A percentile compares a stretch with the other conserved stretches of the same genome.
Evolutionary conservation across 2,888 invertebrate genomes (phyloP).

Genomic region (Xanthostigma xanthostigma): DNA sequence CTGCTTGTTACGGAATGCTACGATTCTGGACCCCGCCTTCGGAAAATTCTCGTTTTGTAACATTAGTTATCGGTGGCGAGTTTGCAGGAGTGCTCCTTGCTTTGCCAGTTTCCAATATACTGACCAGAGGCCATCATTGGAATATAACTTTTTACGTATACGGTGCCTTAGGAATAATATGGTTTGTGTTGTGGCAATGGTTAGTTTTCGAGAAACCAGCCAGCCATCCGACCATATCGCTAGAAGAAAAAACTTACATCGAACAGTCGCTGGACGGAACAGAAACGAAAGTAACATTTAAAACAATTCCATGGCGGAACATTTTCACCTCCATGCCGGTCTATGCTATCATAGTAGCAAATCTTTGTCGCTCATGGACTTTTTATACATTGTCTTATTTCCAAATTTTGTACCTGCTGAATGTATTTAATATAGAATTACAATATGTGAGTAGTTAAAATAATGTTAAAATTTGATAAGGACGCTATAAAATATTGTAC

Average conservation of each 20-base stretch:
- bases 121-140: slow-evolving; percentile 81
- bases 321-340: slow-evolving; percentile 94
- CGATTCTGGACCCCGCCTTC: slow-evolving; percentile 97
- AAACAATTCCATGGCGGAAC: slow-evolving; percentile 80
- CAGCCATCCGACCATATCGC: slow-evolving; percentile 84
- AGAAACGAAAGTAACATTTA: slow-evolving; percentile 58
- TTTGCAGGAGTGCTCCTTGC: slow-evolving; percentile 95
- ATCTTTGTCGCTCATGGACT: slow-evolving; percentile 98
- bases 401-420: slow-evolving; percentile 87
- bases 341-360: slow-evolving; percentile 97
- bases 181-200: slow-evolving; percentile 37
- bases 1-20: slow-evolving; percentile 99
- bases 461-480: too few species aligned
- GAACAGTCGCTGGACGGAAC: slow-evolving; percentile 77
- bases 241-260: slow-evolving; percentile 85
- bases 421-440: slow-evolving; percentile 76
- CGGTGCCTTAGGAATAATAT: slow-evolving; percentile 71
- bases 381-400: slow-evolving; percentile 92
- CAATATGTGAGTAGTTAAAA: slow-evolving; percentile 53
- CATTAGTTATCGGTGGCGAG: slow-evolving; percentile 94
- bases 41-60: slow-evolving; percentile 93
- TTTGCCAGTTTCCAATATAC: slow-evolving; percentile 84
- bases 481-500: too few species aligned
- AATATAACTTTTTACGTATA: slow-evolving; percentile 94
- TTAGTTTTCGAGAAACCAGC: slow-evolving; percentile 81